Conservation (phyloP, 2,797 vertebrate genomes). For the Percopsis omiscomaycus region DNA sequence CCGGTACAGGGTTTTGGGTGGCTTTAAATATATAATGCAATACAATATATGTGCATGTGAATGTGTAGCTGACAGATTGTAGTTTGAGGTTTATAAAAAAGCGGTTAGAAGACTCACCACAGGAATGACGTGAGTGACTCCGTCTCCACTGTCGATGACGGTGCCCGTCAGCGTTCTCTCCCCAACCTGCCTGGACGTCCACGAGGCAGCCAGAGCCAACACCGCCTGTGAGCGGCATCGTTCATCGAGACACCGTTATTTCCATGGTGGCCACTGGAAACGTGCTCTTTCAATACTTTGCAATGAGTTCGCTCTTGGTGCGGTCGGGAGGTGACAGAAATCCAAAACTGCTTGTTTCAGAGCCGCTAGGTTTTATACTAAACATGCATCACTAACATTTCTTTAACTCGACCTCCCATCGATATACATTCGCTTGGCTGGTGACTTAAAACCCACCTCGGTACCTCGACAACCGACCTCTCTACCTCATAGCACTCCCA, state of each 20-base stretch:
- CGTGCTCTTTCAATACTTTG: neutral
- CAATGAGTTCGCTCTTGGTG: too few species aligned
- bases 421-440: too few species aligned
- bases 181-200: conserved; percentile 90
- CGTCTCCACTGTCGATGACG: conserved; percentile 90
- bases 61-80: neutral
- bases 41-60: conserved; percentile 3
- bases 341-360: too few species aligned
- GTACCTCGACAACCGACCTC: too few species aligned
- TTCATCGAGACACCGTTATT: neutral
- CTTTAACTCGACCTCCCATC: too few species aligned
- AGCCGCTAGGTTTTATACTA: too few species aligned
- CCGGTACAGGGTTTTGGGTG: too few species aligned
- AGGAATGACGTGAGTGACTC: conserved; percentile 88
- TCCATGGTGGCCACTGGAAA: neutral
- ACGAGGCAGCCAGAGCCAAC: conserved; percentile 89
- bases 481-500: too few species aligned
- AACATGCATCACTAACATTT: too few species aligned
- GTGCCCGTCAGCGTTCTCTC: conserved; percentile 87
- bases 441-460: too few species aligned
- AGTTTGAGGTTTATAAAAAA: neutral
- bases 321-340: too few species aligned
- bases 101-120: conserved; percentile 39
- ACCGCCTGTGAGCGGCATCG: conserved; percentile 67
- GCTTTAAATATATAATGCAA: too few species aligned